Evolutionary conservation across 1,140 invertebrate genomes (phyloP), one percentile per base, ranked within the genome.

Genomic region (Asobara japonica): DNA sequence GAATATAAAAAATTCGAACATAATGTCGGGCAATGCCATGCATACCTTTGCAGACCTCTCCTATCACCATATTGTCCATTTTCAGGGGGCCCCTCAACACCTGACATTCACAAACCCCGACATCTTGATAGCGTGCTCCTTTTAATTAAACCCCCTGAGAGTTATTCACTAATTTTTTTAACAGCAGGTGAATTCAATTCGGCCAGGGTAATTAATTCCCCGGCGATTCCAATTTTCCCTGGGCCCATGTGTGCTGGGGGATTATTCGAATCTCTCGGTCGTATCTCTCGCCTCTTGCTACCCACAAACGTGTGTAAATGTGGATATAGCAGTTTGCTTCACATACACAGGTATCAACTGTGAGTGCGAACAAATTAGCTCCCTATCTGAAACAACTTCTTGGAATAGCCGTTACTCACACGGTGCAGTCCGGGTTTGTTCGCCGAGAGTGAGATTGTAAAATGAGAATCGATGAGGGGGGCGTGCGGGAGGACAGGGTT

Each of bases 331-430:
- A 16, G 27, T 62, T n/a, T 16, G 27, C 29, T 5, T 20, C 51
- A 8, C 51, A 56, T 56, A 56, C 51, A 56, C 51, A 56, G 22
- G 22, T 56, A 27, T 56, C 25, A 38, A 48, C 1, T 65, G 31
- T 20, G 27, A 65, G 36, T 70, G 73, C 69, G 74, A 82, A 82
- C 79, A 80, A 86, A 86, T 86, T 85, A 85, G 85, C 83, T 82
- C 79, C 80, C 83, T 85, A 85, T 85, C 83, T 85, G 83, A 86
- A 86, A 86, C 84, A 85, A 86, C 83, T 86, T 85, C 83, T 85
- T 78, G 82, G 85, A 86, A 86, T 85, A 85, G 85, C 80, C 85
- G 85, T 86, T 85, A 85, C 83, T 84, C 82, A 85, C 82, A 75
- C 76, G 77, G 79, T 66, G 33, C 29, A 71, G 74, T 70, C n/a